These are phyloP conservation scores for Aldabrachelys gigantea DNA, from an alignment of 2,113 vertebrate species.

Conservation along the genomic window DNA sequence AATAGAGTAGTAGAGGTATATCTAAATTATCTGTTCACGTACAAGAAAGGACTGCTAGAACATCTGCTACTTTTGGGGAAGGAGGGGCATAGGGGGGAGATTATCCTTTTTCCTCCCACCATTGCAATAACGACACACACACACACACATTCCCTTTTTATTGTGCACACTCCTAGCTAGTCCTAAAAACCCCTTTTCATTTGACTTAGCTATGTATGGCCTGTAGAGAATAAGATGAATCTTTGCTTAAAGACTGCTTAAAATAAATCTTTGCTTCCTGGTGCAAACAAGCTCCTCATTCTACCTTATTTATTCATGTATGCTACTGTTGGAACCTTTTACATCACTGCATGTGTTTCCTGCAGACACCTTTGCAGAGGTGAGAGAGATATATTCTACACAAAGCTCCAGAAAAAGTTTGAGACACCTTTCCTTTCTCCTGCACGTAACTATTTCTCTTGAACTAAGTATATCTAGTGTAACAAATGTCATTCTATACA, in stretches of 20 bases:
- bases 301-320: no score
- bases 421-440: background rate
- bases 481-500: background rate
- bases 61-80: no score
- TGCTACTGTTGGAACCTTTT: background rate
- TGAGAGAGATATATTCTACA: background rate
- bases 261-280: background rate
- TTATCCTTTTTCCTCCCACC: no score
- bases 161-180: no score
- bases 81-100: accelerated
- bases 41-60: no score
- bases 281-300: background rate
- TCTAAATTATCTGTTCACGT: no score
- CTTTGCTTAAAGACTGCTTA: background rate
- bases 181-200: no score
- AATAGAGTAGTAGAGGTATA: no score
- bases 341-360: background rate
- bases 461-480: background rate
- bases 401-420: background rate
- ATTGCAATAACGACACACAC: no score
- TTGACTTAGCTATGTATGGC: no score
- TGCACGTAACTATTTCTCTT: background rate
- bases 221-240: background rate
- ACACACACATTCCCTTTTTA: no score
- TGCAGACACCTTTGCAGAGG: background rate